Evolutionary conservation across 2,113 vertebrate species (phyloP).

Genomic region (Cyprinodon tularosa): DNA sequence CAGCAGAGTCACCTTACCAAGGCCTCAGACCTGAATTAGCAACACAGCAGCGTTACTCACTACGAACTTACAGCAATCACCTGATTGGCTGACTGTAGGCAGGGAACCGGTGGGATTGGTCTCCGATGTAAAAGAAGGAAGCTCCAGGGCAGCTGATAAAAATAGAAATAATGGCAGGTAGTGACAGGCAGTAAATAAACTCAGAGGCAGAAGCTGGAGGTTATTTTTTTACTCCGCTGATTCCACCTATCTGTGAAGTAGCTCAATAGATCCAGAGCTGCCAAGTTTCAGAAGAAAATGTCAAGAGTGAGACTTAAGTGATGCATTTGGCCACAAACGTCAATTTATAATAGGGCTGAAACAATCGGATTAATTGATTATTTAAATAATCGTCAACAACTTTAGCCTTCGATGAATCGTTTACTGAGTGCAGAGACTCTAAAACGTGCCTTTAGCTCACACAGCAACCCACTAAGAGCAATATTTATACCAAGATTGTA

Average conservation of each 20-base stretch:
- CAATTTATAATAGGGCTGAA: too few relatives aligned
- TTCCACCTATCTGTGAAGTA: background rate
- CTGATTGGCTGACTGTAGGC: background rate
- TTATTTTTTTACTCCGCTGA: background rate
- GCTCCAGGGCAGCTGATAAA: background rate
- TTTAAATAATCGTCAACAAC: too few relatives aligned
- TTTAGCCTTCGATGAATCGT: too few relatives aligned
- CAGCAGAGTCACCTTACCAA: background rate
- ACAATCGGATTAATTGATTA: too few relatives aligned
- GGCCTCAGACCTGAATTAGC: background rate
- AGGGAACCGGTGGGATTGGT: background rate
- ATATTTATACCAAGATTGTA: too few relatives aligned
- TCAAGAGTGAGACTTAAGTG: too few relatives aligned
- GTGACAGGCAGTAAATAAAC: background rate
- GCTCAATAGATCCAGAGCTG: too few relatives aligned
- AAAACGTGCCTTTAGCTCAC: too few relatives aligned
- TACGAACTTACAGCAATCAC: background rate
- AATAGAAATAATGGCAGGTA: background rate
- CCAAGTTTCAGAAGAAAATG: too few relatives aligned
- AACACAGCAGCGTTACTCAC: background rate
- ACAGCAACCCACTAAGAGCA: too few relatives aligned
- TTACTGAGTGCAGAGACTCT: too few relatives aligned
- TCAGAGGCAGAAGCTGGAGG: background rate
- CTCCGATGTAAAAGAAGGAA: background rate
- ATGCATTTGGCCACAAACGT: too few relatives aligned